These are phyloP conservation scores for Theretra japonica DNA, from an alignment of 2,888 invertebrate species.

Conservation along the genomic window DNA sequence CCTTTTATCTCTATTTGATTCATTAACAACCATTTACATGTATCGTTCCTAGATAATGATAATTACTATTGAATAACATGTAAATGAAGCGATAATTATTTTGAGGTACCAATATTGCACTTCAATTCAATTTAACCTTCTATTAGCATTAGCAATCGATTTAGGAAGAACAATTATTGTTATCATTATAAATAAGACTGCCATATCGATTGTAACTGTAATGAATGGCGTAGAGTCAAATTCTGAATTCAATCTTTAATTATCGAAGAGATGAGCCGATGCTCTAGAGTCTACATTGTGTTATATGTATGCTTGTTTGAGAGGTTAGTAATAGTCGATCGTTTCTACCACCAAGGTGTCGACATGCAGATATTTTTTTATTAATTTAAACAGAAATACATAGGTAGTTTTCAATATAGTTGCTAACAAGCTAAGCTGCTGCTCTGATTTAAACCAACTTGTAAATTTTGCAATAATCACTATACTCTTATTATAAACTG, in stretches of 20 bases:
- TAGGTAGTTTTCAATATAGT: too few species aligned
- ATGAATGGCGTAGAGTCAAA: too few species aligned
- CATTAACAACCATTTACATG: background rate
- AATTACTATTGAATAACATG: background rate
- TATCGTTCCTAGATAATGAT: background rate
- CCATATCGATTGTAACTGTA: background rate
- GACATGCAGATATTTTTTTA: slow-evolving; percentile 4
- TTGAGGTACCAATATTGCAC: background rate
- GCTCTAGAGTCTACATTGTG: too few species aligned
- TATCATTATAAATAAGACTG: background rate
- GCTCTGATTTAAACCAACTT: too few species aligned
- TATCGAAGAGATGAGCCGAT: too few species aligned
- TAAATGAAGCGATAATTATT: background rate
- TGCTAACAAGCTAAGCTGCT: too few species aligned
- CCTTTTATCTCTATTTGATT: background rate
- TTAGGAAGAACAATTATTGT: background rate
- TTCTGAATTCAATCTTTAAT: too few species aligned
- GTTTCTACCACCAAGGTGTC: slow-evolving; percentile 22
- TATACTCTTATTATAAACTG: too few species aligned
- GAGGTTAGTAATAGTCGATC: slow-evolving; percentile 23
- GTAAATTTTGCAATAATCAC: too few species aligned
- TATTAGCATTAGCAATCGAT: background rate
- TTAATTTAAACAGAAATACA: background rate
- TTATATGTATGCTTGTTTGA: background rate
- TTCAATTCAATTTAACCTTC: background rate